Percentiles rank a stretch among this genome's conserved stretches.
Conservation (phyloP, 2,113 vertebrate species). For the Pluvialis apricaria region DNA sequence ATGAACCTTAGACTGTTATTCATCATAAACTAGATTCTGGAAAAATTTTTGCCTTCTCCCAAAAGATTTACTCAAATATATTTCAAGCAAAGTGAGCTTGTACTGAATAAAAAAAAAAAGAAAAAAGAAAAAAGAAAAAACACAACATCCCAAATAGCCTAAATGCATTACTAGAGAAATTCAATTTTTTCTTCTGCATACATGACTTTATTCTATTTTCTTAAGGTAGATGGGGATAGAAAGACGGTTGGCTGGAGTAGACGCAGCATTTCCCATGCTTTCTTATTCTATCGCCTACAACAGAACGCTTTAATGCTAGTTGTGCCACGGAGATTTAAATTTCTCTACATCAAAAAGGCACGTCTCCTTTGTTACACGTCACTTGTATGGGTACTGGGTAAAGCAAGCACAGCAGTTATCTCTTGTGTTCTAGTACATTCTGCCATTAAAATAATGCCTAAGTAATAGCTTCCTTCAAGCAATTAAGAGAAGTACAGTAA, state of each 20-base stretch:
- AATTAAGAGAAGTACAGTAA: not conserved
- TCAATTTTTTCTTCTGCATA: slow-evolving; percentile 16
- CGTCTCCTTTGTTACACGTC: not conserved
- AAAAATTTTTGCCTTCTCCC: slow-evolving; percentile 47
- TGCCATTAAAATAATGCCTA: not conserved
- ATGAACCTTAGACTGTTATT: slow-evolving; percentile 46
- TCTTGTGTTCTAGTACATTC: not conserved
- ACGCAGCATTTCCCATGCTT: not conserved
- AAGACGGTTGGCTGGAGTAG: not conserved
- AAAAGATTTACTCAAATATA: slow-evolving; percentile 49
- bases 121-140: slow-evolving; percentile 37
- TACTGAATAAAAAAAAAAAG: not conserved
- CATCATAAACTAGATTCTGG: slow-evolving; percentile 42
- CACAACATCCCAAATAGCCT: slow-evolving; percentile 26
- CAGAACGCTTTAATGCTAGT: not conserved
- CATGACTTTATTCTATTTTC: not conserved
- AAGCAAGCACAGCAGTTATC: not conserved
- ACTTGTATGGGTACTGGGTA: not conserved
- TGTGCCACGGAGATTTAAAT: not conserved
- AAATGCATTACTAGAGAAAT: slow-evolving; percentile 32
- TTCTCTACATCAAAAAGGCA: not conserved
- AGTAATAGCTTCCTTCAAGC: not conserved
- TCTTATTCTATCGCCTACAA: not conserved
- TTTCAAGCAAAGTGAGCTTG: slow-evolving; percentile 55
- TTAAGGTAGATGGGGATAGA: not conserved